Base-by-base conservation (phyloP, 1,140 invertebrate genomes). In the Caenorhabditis remanei region DNA sequence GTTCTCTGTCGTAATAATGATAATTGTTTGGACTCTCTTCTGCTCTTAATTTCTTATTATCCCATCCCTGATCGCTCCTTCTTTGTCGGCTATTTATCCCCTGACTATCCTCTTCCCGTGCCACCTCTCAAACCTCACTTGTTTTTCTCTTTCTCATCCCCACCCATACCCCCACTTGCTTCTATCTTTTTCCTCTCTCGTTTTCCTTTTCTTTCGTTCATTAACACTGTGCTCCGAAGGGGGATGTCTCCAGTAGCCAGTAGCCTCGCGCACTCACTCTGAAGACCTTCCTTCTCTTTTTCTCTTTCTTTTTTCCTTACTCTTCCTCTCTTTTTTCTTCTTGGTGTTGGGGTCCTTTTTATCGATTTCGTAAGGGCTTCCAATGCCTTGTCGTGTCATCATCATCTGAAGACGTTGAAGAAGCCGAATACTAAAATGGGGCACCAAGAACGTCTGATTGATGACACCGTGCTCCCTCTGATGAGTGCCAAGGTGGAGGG, bases 1-100 rank as follows among this genome's bases (percentile, higher is more conserved):
- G 32, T 32, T 32, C 32, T 46, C 5, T 41, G 43, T 79, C 71
- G 71, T 79, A 79, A 79, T 79, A 79, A 79, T 79, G 71, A n/a
- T 79, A 79, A 79, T 79, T 79, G 71, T 19, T 24, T 43, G 46
- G 24, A 11, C 43, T 40, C n/a, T n/a, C n/a, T 50, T n/a, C 71
- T 79, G 13, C 46, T 24, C n/a, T 46, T 48, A 61, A 32, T n/a
- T 40, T 14, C 63, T 13, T 67, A 14, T 21, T 61, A 61, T 8
- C 58, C 50, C 50, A 11, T 16, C n/a, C n/a, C n/a, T n/a, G n/a
- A n/a, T n/a, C 50, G 8, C 50, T 50, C 14, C 50, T 50, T 53
- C 50, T 53, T 53, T 53, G 50, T 53, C 50, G 50, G 50, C 63
- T 21, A 67, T 67, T 67, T 67, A 67, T 67, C 63, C 40, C 58